These are phyloP conservation scores for Eupithecia insigniata DNA, from an alignment of 2,888 invertebrate genomes.

Conservation along the genomic window DNA sequence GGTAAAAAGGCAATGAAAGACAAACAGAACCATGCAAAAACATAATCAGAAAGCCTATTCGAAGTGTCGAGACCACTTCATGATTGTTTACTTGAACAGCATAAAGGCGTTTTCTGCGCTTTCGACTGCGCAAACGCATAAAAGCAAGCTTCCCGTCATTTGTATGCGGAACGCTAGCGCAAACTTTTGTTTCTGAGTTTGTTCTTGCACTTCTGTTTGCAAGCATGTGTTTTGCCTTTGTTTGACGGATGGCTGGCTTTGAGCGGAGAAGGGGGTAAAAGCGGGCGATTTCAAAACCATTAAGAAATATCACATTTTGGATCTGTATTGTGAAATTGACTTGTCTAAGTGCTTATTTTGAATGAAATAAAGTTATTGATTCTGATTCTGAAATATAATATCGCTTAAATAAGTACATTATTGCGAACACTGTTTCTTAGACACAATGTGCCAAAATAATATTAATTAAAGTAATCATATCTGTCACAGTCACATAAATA, in stretches of 20 bases:
- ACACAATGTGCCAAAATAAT: no score
- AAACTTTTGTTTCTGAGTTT: constrained; percentile 51
- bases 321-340: no score
- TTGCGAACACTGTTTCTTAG: no score
- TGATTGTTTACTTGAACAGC: constrained; percentile 30
- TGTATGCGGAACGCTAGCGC: constrained; percentile 41
- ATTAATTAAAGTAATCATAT: no score
- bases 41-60: constrained; percentile 17
- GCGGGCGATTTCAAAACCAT: constrained; percentile 5
- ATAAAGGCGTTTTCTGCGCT: constrained; percentile 32
- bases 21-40: constrained; percentile 4
- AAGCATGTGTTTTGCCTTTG: constrained; percentile 49
- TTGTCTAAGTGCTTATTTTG: no score
- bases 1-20: neutral
- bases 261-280: constrained; percentile 30
- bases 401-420: no score
- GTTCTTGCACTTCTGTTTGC: constrained; percentile 56
- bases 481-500: no score
- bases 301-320: neutral
- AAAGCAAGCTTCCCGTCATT: constrained; percentile 38
- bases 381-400: no score
- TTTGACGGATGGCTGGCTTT: constrained; percentile 40
- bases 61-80: constrained; percentile 37
- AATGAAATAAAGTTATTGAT: no score
- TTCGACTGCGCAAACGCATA: constrained; percentile 19